These are phyloP conservation scores for Coptodon rendalli DNA, from an alignment of 2,113 vertebrate species.

Conservation along the genomic window DNA sequence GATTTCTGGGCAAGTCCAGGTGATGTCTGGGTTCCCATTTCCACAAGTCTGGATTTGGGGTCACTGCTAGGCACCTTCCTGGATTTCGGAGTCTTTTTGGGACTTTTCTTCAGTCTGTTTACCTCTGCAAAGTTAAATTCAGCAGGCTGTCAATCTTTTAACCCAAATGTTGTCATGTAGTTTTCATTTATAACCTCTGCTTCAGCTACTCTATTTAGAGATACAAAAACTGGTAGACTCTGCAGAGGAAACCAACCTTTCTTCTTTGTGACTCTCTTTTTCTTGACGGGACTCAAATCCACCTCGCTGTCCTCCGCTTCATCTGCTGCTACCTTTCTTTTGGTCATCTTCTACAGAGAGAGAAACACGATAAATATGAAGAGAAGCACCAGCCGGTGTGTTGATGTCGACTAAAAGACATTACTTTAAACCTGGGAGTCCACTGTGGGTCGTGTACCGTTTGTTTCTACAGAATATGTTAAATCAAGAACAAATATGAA, in stretches of 20 bases:
- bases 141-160: neutral
- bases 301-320: neutral
- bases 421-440: neutral
- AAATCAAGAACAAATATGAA: neutral
- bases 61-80: neutral
- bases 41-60: neutral
- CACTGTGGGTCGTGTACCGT: neutral
- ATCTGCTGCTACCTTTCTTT: slow-evolving; percentile 43
- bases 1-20: slow-evolving; percentile 12
- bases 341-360: slow-evolving; percentile 31
- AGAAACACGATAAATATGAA: neutral
- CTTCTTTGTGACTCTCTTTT: slow-evolving; percentile 32
- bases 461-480: neutral
- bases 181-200: neutral
- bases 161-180: neutral
- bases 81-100: neutral
- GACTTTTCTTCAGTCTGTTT: slow-evolving; percentile 37
- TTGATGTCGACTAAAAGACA: neutral
- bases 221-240: neutral
- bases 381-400: neutral
- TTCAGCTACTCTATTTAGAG: neutral
- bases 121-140: slow-evolving; percentile 13
- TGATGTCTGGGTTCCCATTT: slow-evolving; percentile 34
- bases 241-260: neutral
- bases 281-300: slow-evolving; percentile 37